These are phyloP conservation scores for Myopa testacea DNA, from an alignment of 2,888 invertebrate genomes.

Conservation along the genomic window DNA sequence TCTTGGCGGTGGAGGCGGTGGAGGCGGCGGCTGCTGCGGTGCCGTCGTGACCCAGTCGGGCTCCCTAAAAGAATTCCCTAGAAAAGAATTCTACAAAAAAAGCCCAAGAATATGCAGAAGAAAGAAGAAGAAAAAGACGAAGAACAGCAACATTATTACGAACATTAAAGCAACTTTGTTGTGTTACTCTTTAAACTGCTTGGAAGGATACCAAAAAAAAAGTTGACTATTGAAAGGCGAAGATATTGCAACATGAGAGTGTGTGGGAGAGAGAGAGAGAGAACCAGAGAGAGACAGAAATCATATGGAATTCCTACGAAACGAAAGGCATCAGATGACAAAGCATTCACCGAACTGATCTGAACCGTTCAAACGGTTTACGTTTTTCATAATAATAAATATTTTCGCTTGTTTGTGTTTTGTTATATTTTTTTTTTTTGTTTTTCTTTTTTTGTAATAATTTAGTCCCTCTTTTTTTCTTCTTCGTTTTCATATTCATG, in stretches of 20 bases:
- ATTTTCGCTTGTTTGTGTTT: not conserved
- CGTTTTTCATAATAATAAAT: not conserved
- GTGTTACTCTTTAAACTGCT: no score
- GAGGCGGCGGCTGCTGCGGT: not conserved
- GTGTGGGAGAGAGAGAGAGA: not conserved
- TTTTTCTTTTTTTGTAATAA: not conserved
- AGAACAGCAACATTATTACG: not conserved
- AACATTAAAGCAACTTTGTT: not conserved
- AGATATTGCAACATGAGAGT: not conserved
- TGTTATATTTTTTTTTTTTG: no score
- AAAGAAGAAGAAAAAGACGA: constrained; percentile 5
- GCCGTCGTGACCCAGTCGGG: constrained; percentile 30
- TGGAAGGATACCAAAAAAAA: not conserved
- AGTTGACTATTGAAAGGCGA: not conserved
- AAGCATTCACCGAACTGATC: not conserved
- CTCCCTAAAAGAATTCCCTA: constrained; percentile 31
- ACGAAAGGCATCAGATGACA: no score
- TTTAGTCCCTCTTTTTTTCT: not conserved
- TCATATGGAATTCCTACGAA: no score
- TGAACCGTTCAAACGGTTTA: not conserved
- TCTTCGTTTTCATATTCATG: not conserved
- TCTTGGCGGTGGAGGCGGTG: not conserved
- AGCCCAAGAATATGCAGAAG: constrained; percentile 7
- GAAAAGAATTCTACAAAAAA: constrained; percentile 7
- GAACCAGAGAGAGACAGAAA: not conserved